Evolutionary conservation across 1,140 invertebrate species (phyloP).

Genomic region (Archivesica marissinica): DNA sequence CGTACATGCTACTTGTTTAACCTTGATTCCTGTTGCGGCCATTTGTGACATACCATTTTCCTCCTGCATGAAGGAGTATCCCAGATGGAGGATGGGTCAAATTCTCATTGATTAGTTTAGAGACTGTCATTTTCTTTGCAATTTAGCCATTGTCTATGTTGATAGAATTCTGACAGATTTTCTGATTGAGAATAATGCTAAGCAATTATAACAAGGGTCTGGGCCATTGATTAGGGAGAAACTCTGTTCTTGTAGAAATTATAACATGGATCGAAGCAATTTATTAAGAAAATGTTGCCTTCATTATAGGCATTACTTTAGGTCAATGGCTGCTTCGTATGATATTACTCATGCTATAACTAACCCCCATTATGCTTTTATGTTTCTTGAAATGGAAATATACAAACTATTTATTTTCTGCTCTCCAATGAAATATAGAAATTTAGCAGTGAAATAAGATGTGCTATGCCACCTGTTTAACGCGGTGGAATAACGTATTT

Average conservation of each 20-base stretch:
- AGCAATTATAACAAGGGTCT: conserved; percentile 53
- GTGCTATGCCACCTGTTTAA: no score
- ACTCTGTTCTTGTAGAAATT: conserved; percentile 37
- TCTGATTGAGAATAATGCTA: conserved; percentile 54
- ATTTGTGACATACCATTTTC: no score
- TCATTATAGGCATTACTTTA: conserved; percentile 34
- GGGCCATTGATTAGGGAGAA: conserved; percentile 50
- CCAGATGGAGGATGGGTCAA: conserved; percentile 16
- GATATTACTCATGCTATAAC: not conserved
- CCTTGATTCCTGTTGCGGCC: no score
- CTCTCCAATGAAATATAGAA: no score
- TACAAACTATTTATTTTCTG: no score
- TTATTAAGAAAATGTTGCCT: conserved; percentile 40
- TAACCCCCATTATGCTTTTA: no score
- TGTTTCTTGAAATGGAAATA: no score
- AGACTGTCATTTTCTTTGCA: conserved; percentile 48
- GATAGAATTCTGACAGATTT: conserved; percentile 57
- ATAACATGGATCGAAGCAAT: conserved; percentile 40
- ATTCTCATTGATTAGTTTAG: conserved; percentile 34
- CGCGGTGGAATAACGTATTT: no score
- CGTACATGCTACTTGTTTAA: no score
- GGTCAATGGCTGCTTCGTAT: conserved; percentile 9
- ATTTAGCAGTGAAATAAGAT: no score
- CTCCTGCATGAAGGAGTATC: not conserved
- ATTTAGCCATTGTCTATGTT: conserved; percentile 57